These are phyloP conservation scores for Acromyrmex charruanus DNA, from an alignment of 1,140 invertebrate species.

Conservation along the genomic window DNA sequence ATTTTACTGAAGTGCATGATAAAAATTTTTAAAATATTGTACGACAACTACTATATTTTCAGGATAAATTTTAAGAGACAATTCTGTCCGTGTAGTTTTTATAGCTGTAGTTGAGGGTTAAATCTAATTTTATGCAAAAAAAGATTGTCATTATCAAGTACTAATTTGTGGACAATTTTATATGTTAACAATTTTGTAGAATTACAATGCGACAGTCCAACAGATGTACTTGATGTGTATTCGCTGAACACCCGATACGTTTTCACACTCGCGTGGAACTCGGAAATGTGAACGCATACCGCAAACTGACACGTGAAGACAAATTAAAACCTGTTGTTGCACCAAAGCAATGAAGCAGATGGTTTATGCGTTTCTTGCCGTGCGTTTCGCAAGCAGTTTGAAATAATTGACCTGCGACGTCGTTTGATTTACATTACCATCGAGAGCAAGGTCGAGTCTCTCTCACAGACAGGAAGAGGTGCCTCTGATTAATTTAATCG, in stretches of 20 bases:
- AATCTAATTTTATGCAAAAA: not conserved
- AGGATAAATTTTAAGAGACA: too few relatives aligned
- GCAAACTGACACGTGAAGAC: slow-evolving; percentile 24
- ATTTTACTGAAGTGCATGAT: too few relatives aligned
- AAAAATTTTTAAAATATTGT: too few relatives aligned
- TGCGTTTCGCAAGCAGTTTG: slow-evolving; percentile 4
- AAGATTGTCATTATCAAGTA: not conserved
- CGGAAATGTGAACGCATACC: slow-evolving; percentile 28
- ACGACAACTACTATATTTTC: too few relatives aligned
- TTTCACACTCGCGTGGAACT: slow-evolving; percentile 35
- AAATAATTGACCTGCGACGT: not conserved
- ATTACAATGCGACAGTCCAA: not conserved
- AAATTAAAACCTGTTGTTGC: slow-evolving; percentile 48
- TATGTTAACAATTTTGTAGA: not conserved
- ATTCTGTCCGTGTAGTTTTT: too few relatives aligned
- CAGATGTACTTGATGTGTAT: not conserved
- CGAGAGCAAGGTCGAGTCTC: slow-evolving; percentile 3
- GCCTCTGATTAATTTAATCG: slow-evolving; percentile 37
- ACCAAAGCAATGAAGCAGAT: slow-evolving; percentile 32
- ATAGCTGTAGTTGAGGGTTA: too few relatives aligned
- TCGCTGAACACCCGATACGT: slow-evolving; percentile 40
- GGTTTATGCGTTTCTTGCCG: slow-evolving; percentile 32
- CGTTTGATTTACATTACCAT: slow-evolving; percentile 16
- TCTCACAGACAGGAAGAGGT: not conserved
- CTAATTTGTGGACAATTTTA: not conserved